Evolutionary conservation across 2,113 vertebrate genomes (phyloP), one percentile per base, ranked within the genome.

Genomic region (Spea multiplicata): DNA sequence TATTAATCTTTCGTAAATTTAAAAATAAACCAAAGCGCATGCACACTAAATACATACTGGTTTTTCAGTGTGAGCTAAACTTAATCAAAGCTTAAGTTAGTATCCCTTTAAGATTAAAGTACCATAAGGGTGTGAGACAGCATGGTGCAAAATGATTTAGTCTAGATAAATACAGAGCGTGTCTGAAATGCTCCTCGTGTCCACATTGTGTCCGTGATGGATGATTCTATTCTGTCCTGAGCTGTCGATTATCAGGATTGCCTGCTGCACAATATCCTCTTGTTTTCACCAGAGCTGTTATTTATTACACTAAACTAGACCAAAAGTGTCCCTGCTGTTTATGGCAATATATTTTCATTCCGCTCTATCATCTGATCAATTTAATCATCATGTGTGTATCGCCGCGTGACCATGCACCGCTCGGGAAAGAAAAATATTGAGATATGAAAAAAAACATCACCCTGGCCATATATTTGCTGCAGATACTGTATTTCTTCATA

Each of bases 121-220:
- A 30, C 30, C 30, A 30, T 30, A 30, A 30, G n/a, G 44, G 6
- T 61, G 13, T 62, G 59, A 62, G 59, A 62, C 59, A 62, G 14
- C 59, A 62, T 4, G 14, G 59, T 67, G 44, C 30, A 30, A 30
- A 30, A 30, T 30, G 30, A 30, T 30, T 30, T 30, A 30, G 30
- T 30, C 30, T 30, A 30, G 30, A 30, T 30, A 30, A 30, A 30
- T 30, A 30, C 30, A 30, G 30, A 30, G 1, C 30, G 30, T 59
- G 6, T 59, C 12, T 4, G 55, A 59, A 12, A 59, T 59, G 55
- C 12, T 5, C 14, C 10, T 59, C 9, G 50, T 55, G 69, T 53
- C 7, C 16, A 30, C 69, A 55, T 52, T 71, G 16, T 71, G 13
- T 52, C 69, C 5, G 4, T 71, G 49, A 71, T 71, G 69, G 16